Evolutionary conservation across 92 coral and sea anemone species (phyloP).

Genomic region (Micromussa lordhowensis): DNA sequence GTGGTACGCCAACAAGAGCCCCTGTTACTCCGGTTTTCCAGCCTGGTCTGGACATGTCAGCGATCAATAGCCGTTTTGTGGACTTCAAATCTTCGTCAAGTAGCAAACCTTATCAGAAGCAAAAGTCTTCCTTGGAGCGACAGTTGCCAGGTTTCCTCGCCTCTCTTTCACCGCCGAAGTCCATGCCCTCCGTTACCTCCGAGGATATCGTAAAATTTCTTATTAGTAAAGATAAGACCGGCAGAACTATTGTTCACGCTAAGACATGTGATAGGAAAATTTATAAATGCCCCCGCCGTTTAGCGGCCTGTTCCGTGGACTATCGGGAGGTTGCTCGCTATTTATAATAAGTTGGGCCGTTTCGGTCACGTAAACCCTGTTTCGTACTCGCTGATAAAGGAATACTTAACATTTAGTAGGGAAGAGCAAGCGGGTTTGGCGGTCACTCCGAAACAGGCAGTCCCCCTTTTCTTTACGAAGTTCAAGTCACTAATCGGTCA

Average conservation of each 20-base stretch:
- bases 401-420: conserved; percentile 29
- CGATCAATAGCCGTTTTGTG: conserved; percentile 19
- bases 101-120: conserved; percentile 53
- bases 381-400: background rate
- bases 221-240: conserved; percentile 45
- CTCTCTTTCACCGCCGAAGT: conserved; percentile 24
- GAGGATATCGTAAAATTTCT: conserved; percentile 66
- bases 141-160: conserved; percentile 39
- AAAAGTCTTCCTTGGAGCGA: conserved; percentile 48
- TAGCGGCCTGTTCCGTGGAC: conserved; percentile 40
- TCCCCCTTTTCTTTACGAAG: conserved; percentile 29
- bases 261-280: conserved; percentile 9
- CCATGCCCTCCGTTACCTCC: conserved; percentile 34
- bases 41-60: conserved; percentile 32
- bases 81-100: conserved; percentile 23
- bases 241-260: conserved; percentile 30
- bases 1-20: conserved; percentile 24
- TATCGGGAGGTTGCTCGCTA: background rate
- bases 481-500: conserved; percentile 17
- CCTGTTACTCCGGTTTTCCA: background rate
- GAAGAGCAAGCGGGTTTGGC: conserved; percentile 64
- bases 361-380: background rate
- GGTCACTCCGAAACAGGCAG: conserved; percentile 32
- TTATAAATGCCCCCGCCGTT: conserved; percentile 20
- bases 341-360: conserved; percentile 3